A percentile compares a stretch with the other conserved stretches of the same genome.
Evolutionary conservation across 2,113 vertebrate species (phyloP).

Genomic region (Dissostichus mawsoni): DNA sequence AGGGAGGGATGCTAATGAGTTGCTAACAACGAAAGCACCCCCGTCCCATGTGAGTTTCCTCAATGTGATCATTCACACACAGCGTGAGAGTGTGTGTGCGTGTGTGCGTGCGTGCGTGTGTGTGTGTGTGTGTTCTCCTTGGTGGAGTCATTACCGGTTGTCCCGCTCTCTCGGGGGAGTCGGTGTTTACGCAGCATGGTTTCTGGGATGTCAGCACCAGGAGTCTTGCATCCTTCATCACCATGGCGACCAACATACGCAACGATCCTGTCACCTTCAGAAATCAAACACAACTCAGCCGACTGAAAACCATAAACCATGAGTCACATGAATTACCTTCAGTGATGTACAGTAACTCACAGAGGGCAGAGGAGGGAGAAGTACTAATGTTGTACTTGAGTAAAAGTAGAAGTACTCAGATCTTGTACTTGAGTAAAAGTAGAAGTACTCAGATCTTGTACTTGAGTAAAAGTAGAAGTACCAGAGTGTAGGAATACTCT

Average conservation of each 20-base stretch:
- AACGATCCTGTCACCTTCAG: too few relatives aligned
- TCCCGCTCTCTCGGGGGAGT: constrained; percentile 73
- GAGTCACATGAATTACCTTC: too few relatives aligned
- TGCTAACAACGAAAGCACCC: constrained; percentile 53
- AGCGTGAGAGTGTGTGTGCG: constrained; percentile 19
- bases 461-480: too few relatives aligned
- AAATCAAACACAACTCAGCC: too few relatives aligned
- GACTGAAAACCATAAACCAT: too few relatives aligned
- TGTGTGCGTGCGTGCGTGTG: constrained; percentile 22
- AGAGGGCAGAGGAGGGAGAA: too few relatives aligned
- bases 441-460: too few relatives aligned
- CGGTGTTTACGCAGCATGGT: constrained; percentile 79
- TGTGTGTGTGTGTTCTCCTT: constrained; percentile 57
- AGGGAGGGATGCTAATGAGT: constrained; percentile 27
- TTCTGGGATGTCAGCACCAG: constrained; percentile 61
- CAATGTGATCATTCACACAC: neutral
- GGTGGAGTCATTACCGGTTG: constrained; percentile 80
- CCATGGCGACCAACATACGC: constrained; percentile 57
- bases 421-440: too few relatives aligned
- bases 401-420: too few relatives aligned
- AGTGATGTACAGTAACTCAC: too few relatives aligned
- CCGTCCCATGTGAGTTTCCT: constrained; percentile 30
- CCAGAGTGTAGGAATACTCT: too few relatives aligned
- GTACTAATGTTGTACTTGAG: too few relatives aligned
- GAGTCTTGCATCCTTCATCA: constrained; percentile 51